A percentile compares a stretch with the other conserved stretches of the same genome.
These are phyloP conservation scores for Theretra japonica DNA, from an alignment of 2,888 invertebrate species.

Conservation along the genomic window DNA sequence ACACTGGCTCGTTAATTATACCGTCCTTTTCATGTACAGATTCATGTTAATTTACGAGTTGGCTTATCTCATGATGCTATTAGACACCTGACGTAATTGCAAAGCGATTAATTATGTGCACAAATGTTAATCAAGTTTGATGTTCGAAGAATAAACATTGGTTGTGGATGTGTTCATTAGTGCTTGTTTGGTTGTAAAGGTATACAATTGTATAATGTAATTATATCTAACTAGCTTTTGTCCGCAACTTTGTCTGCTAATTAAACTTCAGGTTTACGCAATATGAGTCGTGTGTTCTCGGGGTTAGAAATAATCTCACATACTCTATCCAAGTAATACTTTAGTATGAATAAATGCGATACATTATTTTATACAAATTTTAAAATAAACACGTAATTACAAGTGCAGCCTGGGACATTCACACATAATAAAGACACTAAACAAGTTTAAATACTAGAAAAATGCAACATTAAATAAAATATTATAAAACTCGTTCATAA, in stretches of 20 bases:
- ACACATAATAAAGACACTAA: neutral
- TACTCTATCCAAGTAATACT: too few relatives aligned
- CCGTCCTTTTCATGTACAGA: conserved; percentile 51
- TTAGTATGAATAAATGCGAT: too few relatives aligned
- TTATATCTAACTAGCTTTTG: too few relatives aligned
- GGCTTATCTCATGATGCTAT: conserved; percentile 29
- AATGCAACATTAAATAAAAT: neutral
- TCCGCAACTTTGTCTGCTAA: too few relatives aligned
- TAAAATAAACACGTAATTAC: too few relatives aligned
- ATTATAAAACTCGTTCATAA: neutral
- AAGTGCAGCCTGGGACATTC: too few relatives aligned
- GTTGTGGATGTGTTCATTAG: neutral
- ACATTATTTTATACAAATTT: too few relatives aligned
- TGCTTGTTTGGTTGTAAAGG: neutral
- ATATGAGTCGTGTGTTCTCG: too few relatives aligned
- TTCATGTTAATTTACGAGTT: conserved; percentile 41
- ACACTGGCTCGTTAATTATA: conserved; percentile 61
- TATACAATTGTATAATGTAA: too few relatives aligned
- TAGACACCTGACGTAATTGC: conserved; percentile 23
- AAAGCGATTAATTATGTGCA: conserved; percentile 23
- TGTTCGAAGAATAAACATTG: conserved; percentile 3
- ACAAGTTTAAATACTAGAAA: neutral
- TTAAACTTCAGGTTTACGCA: too few relatives aligned
- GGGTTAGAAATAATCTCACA: too few relatives aligned
- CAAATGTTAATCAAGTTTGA: conserved; percentile 17